Base-by-base conservation (phyloP, 2,113 vertebrate species). In the Herpetotheres cachinnans region DNA sequence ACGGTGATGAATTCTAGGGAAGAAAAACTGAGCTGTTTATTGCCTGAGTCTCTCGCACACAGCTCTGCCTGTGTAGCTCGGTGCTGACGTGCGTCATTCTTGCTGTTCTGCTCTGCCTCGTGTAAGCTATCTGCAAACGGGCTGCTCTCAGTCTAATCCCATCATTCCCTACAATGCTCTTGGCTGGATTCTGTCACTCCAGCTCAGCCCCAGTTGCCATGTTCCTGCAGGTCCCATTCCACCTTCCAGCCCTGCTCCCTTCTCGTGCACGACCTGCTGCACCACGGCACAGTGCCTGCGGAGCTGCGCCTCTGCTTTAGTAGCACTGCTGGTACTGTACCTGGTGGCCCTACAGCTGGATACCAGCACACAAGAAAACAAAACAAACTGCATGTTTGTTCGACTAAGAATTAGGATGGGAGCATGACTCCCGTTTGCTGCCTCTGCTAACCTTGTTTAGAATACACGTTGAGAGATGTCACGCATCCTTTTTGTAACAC, bases 71-170 rank as follows among this genome's bases (percentile, higher is more conserved):
- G 8, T 3, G 29, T 36, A 36, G 54, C 79, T 81, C 24, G 32
- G 14, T 38, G 27, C 34, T 77, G 49, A 52, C 0, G 0, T 14
- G 50, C 49, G n/a, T 56, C 17, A 9, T 70, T 70, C 63, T 86
- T 88, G 40, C 25, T 76, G 47, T 76, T 91, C 72, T 81, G 29
- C 29, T 86, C 58, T 91, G 38, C 38, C 40, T 80, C 54, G 5
- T 16, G 7, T 44, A 71, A 71, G 16, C 55, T 49, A 72, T 78
- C 62, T 82, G 62, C 54, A 80, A 52, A 49, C 14, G 21, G 40
- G 19, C 55, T 25, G 7, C 27, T 89, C 2, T 47, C 7, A 4
- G 25, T 40, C 82, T 73, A 82, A 20, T 63, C 61, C 30, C 7
- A 1, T 54, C 49, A 80, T 86, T 38, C 55, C 25, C 17, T 89